phyloP scores from a whole-genome alignment of 2,113 vertebrate genomes.

The Prionailurus viverrinus region DNA sequence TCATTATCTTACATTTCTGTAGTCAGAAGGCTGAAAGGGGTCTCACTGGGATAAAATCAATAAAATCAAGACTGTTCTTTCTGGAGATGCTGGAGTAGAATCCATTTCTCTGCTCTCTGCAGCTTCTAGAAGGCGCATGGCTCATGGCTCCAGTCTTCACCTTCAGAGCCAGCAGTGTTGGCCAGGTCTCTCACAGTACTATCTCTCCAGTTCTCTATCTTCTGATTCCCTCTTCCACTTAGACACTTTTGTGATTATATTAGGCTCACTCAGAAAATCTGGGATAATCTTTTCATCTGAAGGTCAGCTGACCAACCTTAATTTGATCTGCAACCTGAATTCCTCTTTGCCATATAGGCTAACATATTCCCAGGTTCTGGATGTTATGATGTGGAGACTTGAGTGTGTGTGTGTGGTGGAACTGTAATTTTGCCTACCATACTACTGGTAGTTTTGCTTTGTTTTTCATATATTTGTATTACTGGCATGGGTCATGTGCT shows the following conservation, averaged over 20 bases:
- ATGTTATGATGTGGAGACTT: neutral
- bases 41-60: neutral
- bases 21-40: neutral
- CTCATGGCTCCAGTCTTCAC: neutral
- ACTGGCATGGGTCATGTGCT: neutral
- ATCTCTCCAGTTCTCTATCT: neutral
- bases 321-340: neutral
- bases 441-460: neutral
- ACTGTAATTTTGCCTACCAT: neutral
- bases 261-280: neutral
- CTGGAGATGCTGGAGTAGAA: neutral
- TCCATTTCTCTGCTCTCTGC: neutral
- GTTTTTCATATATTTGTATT: neutral
- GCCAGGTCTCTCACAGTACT: neutral
- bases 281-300: neutral
- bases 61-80: neutral
- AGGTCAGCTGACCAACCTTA: neutral
- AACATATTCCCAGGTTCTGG: neutral
- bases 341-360: neutral
- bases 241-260: no score
- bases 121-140: neutral
- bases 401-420: no score
- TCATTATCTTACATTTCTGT: neutral
- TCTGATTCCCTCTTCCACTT: accelerated
- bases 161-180: neutral